Base-by-base conservation (phyloP, 1,140 invertebrate genomes). In the Anoplolepis gracilipes region DNA sequence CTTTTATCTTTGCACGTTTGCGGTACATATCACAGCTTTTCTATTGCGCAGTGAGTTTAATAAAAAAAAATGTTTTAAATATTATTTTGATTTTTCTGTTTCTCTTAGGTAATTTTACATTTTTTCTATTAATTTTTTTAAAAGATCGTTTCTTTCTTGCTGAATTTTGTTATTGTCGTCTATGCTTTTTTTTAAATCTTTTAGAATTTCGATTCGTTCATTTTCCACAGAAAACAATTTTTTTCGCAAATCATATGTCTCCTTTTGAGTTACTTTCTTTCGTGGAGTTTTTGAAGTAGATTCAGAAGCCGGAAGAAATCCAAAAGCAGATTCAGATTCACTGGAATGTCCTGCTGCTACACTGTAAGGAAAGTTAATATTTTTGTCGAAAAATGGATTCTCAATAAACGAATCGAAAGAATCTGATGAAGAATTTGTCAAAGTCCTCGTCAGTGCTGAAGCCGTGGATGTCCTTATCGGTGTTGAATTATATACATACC, bases 321-420 rank as follows among this genome's bases (percentile, higher is more conserved):
- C n/a, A n/a, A n/a, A n/a, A n/a, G 8, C n/a, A 42, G 33, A 65
- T 65, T 65, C 64, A 42, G 64, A 22, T 1, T 65, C 19, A 28
- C 30, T 65, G 10, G 11, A 65, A 65, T 36, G 30, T 65, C 36
- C 33, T 39, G 33, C 33, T 22, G 64, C n/a, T 11, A n/a, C n/a
- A 42, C 16, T 36, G 3, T 33, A 22, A 65, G 30, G 33, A 36
- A 0, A 65, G 33, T 42, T 65, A 4, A 11, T 39, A 39, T 39
- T 65, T 65, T 65, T n/a, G 36, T 65, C 33, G 10, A 39, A n/a
- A n/a, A n/a, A 65, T n/a, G 33, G 33, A 65, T 65, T 10, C n/a
- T 22, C 10, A 28, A 65, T 22, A 3, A 10, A 22, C 42, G 64
- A 42, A 22, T 65, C 33, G 33, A 65, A 65, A 13, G 36, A 65